Conservation (phyloP, 2,113 vertebrate species). For the Psammodynastes pulverulentus region DNA sequence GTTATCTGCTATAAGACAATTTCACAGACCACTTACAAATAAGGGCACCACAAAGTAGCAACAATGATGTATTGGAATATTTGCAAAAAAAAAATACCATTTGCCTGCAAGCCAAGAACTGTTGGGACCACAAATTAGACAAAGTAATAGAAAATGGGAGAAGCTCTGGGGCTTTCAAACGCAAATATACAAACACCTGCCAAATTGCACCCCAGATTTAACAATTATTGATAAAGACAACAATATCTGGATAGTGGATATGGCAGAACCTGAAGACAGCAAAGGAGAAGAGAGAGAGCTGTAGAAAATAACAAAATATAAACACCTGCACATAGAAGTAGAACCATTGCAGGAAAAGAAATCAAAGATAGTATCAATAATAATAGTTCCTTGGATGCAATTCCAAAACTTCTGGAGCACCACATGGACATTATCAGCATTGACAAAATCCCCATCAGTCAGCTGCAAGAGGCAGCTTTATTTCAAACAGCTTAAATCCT, state of each 20-base stretch:
- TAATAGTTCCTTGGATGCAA: neutral
- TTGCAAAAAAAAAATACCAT: neutral
- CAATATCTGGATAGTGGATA: neutral
- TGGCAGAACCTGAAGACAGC: neutral
- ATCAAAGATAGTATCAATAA: neutral
- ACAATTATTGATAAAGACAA: neutral
- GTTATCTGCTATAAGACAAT: neutral
- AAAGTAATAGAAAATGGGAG: neutral
- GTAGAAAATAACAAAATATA: neutral
- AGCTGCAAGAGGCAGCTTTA: neutral
- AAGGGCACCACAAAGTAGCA: neutral
- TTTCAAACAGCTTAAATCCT: neutral
- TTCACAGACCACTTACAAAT: neutral
- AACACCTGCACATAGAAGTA: neutral
- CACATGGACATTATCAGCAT: neutral
- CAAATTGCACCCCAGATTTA: neutral
- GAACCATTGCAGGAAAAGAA: neutral
- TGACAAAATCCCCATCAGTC: neutral
- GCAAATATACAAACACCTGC: neutral
- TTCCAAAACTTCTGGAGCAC: neutral
- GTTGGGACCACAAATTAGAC: neutral
- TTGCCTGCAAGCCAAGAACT: neutral
- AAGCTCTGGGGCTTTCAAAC: neutral
- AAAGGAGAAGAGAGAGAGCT: neutral
- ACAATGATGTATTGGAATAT: neutral